Conservation (phyloP, 2,888 invertebrate species). For the Noctuana brunneofusca region DNA sequence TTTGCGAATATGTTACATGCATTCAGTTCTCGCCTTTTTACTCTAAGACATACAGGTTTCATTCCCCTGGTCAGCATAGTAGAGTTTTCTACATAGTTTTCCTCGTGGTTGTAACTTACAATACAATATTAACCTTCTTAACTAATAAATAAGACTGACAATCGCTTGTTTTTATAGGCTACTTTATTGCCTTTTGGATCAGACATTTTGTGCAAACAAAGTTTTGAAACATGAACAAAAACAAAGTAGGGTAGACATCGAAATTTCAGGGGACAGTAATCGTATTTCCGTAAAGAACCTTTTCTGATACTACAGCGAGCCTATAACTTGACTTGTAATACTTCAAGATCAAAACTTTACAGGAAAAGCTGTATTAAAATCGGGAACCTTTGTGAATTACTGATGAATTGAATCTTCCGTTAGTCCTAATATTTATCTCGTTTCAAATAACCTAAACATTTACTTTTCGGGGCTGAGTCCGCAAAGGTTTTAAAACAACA, state of each 20-base stretch:
- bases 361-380: no score
- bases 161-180: constrained; percentile 1
- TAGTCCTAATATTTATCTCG: no score
- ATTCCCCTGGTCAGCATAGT: constrained; percentile 1
- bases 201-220: constrained; percentile 13
- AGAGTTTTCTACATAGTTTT: constrained; percentile 29
- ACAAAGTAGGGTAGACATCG: constrained; percentile 8
- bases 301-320: not conserved
- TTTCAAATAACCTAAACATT: no score
- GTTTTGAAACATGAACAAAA: constrained; percentile 25
- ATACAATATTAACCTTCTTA: constrained; percentile 7
- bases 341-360: no score
- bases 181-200: constrained; percentile 7
- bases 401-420: no score
- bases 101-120: constrained; percentile 12
- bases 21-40: constrained; percentile 20
- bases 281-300: constrained; percentile 10
- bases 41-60: constrained; percentile 1
- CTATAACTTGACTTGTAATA: not conserved
- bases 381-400: no score
- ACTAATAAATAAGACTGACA: constrained; percentile 19
- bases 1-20: no score
- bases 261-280: constrained; percentile 16
- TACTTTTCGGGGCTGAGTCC: no score
- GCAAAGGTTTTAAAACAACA: not conserved